phyloP scores from a whole-genome alignment of 2,888 invertebrate species.

The Chirona hameri region DNA sequence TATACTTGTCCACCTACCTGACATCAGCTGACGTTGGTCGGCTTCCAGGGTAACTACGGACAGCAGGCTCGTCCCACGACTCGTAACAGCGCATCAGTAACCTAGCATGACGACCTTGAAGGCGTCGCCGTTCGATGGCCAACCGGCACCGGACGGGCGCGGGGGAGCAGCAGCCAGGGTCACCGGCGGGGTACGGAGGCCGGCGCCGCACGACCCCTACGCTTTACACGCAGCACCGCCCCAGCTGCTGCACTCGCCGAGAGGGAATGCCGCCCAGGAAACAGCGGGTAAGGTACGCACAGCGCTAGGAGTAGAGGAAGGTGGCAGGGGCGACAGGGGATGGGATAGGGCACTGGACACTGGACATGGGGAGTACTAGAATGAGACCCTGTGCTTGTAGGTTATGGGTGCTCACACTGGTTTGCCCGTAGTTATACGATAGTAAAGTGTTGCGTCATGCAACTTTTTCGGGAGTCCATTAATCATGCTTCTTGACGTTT shows the following conservation, averaged over 20 bases:
- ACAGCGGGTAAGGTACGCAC: neutral
- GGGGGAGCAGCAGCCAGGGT: neutral
- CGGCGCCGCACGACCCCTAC: constrained; percentile 8
- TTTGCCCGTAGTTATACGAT: no score
- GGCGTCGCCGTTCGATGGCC: constrained; percentile 1
- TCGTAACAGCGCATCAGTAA: neutral
- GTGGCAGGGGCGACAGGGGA: no score
- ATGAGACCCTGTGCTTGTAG: no score
- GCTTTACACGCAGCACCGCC: neutral
- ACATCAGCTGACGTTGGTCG: neutral
- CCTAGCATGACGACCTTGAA: constrained; percentile 23
- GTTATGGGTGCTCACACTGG: no score
- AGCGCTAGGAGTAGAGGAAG: no score
- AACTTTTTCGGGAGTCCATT: no score
- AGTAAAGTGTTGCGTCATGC: no score
- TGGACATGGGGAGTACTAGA: no score
- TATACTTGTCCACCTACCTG: no score
- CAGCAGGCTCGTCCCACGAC: neutral
- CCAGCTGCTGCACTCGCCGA: neutral
- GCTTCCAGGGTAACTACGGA: neutral
- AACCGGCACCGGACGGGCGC: neutral
- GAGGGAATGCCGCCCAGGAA: neutral
- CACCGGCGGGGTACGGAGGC: neutral
- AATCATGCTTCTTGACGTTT: no score
- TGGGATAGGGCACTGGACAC: no score